Percentiles rank a stretch among this genome's conserved stretches.
Evolutionary conservation across 1,140 invertebrate genomes (phyloP).

Genomic region (Stegodyphus dumicola): DNA sequence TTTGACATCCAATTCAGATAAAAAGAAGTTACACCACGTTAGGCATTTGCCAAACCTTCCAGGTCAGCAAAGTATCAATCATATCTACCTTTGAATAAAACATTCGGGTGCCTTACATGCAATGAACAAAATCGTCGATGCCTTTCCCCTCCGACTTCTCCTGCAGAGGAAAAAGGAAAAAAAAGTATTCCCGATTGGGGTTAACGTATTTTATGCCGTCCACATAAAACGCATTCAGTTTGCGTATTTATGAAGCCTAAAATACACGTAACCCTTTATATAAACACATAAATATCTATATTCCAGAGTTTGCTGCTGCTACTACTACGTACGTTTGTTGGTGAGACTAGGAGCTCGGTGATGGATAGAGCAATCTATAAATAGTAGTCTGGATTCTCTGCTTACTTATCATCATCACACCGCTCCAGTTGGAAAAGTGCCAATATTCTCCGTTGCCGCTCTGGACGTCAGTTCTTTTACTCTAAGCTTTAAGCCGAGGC

Average conservation of each 20-base stretch:
- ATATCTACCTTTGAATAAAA: neutral
- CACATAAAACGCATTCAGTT: conserved; percentile 33
- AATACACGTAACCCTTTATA: conserved; percentile 50
- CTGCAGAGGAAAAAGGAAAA: no score
- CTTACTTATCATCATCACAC: conserved; percentile 40
- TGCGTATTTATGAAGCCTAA: conserved; percentile 37
- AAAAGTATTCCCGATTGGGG: neutral
- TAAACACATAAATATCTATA: conserved; percentile 57
- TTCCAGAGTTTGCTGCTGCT: conserved; percentile 20
- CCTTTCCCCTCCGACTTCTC: neutral
- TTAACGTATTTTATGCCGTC: conserved; percentile 42
- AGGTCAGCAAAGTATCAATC: neutral
- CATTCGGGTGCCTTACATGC: neutral
- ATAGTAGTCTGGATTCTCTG: conserved; percentile 27
- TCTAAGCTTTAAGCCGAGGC: conserved; percentile 16
- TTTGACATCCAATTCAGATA: neutral
- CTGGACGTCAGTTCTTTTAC: neutral
- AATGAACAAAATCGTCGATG: neutral
- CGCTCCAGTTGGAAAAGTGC: conserved; percentile 46
- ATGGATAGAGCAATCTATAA: neutral
- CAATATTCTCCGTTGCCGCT: conserved; percentile 4
- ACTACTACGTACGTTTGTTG: no score
- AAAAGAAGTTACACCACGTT: neutral
- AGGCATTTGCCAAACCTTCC: neutral
- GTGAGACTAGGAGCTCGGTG: no score